Percentiles rank a stretch among this genome's conserved stretches.
These are phyloP conservation scores for Hydractinia symbiolongicarpus DNA, from an alignment of 30 jellyfish, hydroid and myxozoan species.

Conservation along the genomic window DNA sequence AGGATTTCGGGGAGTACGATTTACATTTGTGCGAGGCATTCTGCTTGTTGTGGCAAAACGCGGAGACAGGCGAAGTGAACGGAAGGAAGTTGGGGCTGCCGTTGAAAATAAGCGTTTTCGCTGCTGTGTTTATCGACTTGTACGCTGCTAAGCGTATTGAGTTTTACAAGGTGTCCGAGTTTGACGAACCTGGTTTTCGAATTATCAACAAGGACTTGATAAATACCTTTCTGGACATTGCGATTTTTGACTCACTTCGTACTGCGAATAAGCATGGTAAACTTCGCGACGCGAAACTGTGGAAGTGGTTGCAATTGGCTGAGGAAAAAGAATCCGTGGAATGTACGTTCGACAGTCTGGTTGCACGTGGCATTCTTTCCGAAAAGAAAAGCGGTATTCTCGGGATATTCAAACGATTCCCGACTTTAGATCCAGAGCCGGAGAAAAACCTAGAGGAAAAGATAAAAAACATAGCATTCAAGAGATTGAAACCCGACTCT, in stretches of 20 bases:
- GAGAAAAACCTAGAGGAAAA: slow-evolving; percentile 64
- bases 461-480: slow-evolving; percentile 61
- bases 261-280: slow-evolving; percentile 41
- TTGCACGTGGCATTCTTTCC: slow-evolving; percentile 71
- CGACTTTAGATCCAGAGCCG: slow-evolving; percentile 94
- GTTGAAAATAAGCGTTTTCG: slow-evolving; percentile 86
- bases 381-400: slow-evolving; percentile 80
- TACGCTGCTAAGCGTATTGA: slow-evolving; percentile 66
- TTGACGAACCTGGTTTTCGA: slow-evolving; percentile 68
- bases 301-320: slow-evolving; percentile 85
- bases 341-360: slow-evolving; percentile 57
- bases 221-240: slow-evolving; percentile 62
- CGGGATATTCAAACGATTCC: slow-evolving; percentile 88
- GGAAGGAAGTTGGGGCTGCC: slow-evolving; percentile 93
- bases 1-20: slow-evolving; percentile 70
- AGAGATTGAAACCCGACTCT: slow-evolving; percentile 58
- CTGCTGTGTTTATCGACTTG: slow-evolving; percentile 87
- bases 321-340: slow-evolving; percentile 92
- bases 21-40: slow-evolving; percentile 84
- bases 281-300: slow-evolving; percentile 52
- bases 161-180: slow-evolving; percentile 46
- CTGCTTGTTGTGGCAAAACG: slow-evolving; percentile 92
- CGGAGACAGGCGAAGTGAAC: slow-evolving; percentile 94
- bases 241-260: slow-evolving; percentile 71
- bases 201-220: slow-evolving; percentile 39